These are phyloP conservation scores for Protobothrops flavoviridis DNA, from an alignment of 2,113 vertebrate species.

Conservation along the genomic window DNA sequence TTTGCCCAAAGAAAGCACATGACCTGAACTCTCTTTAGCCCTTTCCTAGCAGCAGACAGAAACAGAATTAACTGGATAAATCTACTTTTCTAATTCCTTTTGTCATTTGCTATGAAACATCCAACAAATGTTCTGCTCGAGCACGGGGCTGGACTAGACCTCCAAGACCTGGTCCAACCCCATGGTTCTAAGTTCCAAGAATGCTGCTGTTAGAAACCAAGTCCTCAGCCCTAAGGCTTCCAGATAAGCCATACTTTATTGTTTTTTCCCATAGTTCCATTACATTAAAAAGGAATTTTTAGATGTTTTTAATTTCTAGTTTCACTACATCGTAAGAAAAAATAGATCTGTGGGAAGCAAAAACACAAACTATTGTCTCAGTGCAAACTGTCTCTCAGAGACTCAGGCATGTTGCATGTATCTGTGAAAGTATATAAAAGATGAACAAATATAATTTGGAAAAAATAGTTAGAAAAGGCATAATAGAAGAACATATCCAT, in stretches of 20 bases:
- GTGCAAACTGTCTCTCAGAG: background rate
- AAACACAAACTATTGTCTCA: background rate
- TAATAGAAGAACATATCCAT: background rate
- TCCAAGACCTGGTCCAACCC: background rate
- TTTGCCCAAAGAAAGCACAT: background rate
- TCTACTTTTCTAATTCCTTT: background rate
- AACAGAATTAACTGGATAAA: accelerated
- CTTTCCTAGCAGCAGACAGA: accelerated
- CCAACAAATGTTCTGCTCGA: background rate
- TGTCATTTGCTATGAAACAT: accelerated
- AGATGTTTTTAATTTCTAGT: background rate
- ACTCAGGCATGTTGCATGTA: background rate
- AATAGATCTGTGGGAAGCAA: background rate
- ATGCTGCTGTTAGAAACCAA: background rate
- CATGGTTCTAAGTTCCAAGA: background rate
- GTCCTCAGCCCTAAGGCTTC: background rate
- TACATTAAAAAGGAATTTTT: background rate
- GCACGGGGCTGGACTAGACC: background rate
- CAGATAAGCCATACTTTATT: background rate
- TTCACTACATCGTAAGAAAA: background rate
- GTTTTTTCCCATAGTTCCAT: background rate
- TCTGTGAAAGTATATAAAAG: no score
- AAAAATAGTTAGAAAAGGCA: background rate
- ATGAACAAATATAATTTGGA: background rate
- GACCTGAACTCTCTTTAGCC: accelerated